Conservation (phyloP, 1,140 invertebrate genomes). For the Drosophila kanapiae region DNA sequence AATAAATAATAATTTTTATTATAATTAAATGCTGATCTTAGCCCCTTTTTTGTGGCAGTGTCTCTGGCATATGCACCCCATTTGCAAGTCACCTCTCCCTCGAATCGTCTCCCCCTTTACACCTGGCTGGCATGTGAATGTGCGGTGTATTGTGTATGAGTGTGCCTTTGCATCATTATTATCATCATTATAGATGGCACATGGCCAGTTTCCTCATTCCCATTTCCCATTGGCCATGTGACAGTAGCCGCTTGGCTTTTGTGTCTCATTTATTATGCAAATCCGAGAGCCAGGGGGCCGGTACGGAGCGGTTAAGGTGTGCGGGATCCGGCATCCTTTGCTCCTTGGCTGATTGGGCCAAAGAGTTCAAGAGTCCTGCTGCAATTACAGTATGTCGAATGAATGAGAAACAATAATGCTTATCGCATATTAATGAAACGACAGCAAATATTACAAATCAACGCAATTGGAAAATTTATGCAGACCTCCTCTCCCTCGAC, state of each 20-base stretch:
- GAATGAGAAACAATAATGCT: conserved; percentile 38
- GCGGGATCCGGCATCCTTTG: conserved; percentile 26
- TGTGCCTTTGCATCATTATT: conserved; percentile 71
- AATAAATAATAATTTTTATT: too few relatives aligned
- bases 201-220: conserved; percentile 46
- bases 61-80: conserved; percentile 45
- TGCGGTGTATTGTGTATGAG: conserved; percentile 6
- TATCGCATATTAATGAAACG: conserved; percentile 55
- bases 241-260: conserved; percentile 79
- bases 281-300: conserved; percentile 31
- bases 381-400: conserved; percentile 50
- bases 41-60: background rate
- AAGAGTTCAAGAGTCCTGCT: conserved; percentile 64
- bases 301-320: conserved; percentile 14
- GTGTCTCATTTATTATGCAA: conserved; percentile 82
- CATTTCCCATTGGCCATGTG: conserved; percentile 57
- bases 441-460: conserved; percentile 61
- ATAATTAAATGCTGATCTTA: too few relatives aligned
- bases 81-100: conserved; percentile 51
- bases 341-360: conserved; percentile 48
- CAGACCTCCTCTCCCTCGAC: background rate
- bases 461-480: conserved; percentile 51
- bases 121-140: conserved; percentile 36
- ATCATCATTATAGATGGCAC: conserved; percentile 79
- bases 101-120: conserved; percentile 39